A percentile compares a stretch with the other conserved stretches of the same genome.
Conservation (phyloP, 2,888 invertebrate species). For the Morpho helenor region DNA sequence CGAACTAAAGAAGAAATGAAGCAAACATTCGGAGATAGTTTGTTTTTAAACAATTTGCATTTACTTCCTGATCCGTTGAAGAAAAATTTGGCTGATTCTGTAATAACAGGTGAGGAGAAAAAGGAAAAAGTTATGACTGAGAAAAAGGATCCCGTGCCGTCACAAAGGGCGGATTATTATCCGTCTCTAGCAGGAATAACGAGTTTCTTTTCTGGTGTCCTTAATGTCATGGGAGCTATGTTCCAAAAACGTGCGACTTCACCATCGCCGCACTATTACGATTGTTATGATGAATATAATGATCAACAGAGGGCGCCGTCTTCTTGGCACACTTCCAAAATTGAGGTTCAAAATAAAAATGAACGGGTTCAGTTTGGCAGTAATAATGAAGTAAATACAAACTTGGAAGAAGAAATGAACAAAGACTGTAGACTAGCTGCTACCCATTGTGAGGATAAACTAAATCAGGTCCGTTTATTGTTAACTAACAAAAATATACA, state of each 20-base stretch:
- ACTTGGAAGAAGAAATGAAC: slow-evolving; percentile 46
- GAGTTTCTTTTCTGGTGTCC: slow-evolving; percentile 54
- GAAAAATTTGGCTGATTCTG: slow-evolving; percentile 63
- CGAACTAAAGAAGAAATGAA: slow-evolving; percentile 46
- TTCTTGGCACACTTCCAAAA: slow-evolving; percentile 54
- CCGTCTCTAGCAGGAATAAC: slow-evolving; percentile 47
- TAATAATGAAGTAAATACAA: slow-evolving; percentile 34
- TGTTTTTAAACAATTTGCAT: slow-evolving; percentile 51
- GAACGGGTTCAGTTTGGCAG: slow-evolving; percentile 39
- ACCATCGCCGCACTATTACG: slow-evolving; percentile 41
- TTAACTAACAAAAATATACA: slow-evolving; percentile 37
- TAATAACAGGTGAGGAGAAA: slow-evolving; percentile 38
- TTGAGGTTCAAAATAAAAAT: slow-evolving; percentile 56
- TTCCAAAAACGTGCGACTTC: slow-evolving; percentile 48
- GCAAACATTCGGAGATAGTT: slow-evolving; percentile 43
- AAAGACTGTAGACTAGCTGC: slow-evolving; percentile 45
- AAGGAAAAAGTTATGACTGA: slow-evolving; percentile 26
- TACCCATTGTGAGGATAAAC: slow-evolving; percentile 55
- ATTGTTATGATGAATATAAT: slow-evolving; percentile 42
- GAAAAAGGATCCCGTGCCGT: slow-evolving; percentile 17
- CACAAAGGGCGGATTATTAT: slow-evolving; percentile 33
- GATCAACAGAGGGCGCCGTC: slow-evolving; percentile 42
- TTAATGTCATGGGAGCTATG: slow-evolving; percentile 56
- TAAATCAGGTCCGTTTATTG: slow-evolving; percentile 49
- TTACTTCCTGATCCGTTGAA: slow-evolving; percentile 57